Base-by-base conservation (phyloP, 2,797 vertebrate species). In the Rhyacichthys aspro region DNA sequence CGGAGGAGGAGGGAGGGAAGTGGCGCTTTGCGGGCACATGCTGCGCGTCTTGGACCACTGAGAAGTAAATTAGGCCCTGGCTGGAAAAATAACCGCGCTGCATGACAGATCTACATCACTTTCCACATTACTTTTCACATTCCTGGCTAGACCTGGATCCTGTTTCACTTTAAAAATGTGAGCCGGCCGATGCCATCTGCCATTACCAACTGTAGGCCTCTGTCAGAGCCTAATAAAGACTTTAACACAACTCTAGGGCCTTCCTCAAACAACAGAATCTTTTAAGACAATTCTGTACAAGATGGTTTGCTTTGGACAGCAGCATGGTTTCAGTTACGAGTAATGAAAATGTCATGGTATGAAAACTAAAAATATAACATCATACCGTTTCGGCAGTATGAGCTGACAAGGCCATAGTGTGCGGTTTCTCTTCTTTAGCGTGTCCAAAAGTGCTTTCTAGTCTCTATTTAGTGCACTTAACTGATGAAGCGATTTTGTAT, bases 91-190 rank as follows among this genome's bases (percentile, higher is more conserved):
- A 76, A 77, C 63, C 59, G 36, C 64, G 50, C 73, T 52, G 70
- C 74, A 79, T 72, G 64, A 85, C 70, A 84, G 72, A 75, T 70
- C 75, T 47, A 68, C 78, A 81, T 84, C 84, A 78, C 71, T 85
- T 88, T 85, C 78, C 75, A 85, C 78, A 78, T 69, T 72, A 76
- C 72, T 79, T 76, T 73, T 76, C 67, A 72, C 78, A 89, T 87
- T 88, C 83, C 81, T 78, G 73, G 69, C 32, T 36, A 46, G 16
- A 67, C 70, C 57, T 14, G 72, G 60, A 55, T 84, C 75, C 59
- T 42, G 53, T 88, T 87, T 79, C 80, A 81, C 57, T 74, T 55
- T 72, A 33, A 68, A 52, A 56, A 61, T 59, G 41, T 56, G 41
- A 68, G 56, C 61, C n/a, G n/a, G 57, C 62, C 76, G 49, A 61